Base-by-base conservation (phyloP, 1,140 invertebrate genomes). In the Eciton burchellii region DNA sequence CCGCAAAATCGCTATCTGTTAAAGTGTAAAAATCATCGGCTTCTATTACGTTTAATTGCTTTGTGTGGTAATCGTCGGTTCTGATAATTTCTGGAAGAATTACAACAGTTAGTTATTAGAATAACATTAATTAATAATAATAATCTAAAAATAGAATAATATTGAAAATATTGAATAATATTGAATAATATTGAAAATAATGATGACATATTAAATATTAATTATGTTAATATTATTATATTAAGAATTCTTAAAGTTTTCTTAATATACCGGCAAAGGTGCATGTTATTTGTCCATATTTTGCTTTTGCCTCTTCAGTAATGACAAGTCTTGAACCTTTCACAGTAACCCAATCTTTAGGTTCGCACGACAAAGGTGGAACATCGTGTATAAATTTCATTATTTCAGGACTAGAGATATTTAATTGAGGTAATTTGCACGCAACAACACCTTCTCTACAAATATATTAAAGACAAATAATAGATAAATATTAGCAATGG, bases 391-490 rank as follows among this genome's bases (percentile, higher is more conserved):
- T 94, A 84, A 96, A 97, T 90, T 95, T 95, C 94, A 95, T 96
- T 70, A 97, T 96, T 84, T 96, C 96, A 12, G 95, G 95, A 89
- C 95, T 95, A 84, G 95, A 94, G 56, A 97, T 87, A 3, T 96
- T 95, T 24, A 97, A 92, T 21, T 95, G 91, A 0, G 97, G 96
- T 84, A 96, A 94, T 60, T 95, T 95, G 86, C 96, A 97, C 16
- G 94, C 94, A 21, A 89, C 82, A 5, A 79, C 59, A 35, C 89
- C 90, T 77, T 92, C 87, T 47, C 90, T 92, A 24, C 21, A 66
- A 57, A 66, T 19, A 43, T 43, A 72, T 76, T 47, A 57, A 57
- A 12, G 71, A n/a, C 8, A 62, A 21, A 60, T 47, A 9, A 73
- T 71, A 19, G 65, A 52, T 85, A 83, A 9, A 59, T 35, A 54